phyloP scores from a whole-genome alignment of 2,113 vertebrate genomes.

The Nothocercus nigrocapillus region DNA sequence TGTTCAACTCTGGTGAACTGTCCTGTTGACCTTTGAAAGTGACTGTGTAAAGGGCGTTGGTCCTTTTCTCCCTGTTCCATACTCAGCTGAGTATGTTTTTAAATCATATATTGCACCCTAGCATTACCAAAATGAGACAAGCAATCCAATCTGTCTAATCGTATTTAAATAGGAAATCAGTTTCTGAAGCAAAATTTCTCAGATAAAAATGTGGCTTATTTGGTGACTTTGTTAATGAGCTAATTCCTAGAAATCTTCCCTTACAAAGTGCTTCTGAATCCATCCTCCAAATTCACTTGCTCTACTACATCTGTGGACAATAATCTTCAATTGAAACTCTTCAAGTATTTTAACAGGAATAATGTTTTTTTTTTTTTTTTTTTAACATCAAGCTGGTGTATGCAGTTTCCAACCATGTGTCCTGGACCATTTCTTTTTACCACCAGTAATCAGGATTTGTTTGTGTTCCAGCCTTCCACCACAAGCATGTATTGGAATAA shows the following conservation, averaged over 20 bases:
- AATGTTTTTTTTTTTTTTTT: neutral
- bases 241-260: neutral
- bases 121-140: neutral
- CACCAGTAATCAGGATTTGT: neutral
- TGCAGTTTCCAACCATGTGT: accelerated
- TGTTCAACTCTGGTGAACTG: neutral
- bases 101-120: neutral
- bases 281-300: neutral
- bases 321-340: neutral
- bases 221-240: neutral
- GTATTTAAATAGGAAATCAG: neutral
- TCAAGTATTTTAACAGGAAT: neutral
- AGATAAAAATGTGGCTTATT: neutral
- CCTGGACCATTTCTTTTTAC: neutral
- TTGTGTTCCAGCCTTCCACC: neutral
- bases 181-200: neutral
- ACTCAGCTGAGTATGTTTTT: neutral
- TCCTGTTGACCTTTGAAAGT: neutral
- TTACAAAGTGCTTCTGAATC: neutral
- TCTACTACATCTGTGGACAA: neutral
- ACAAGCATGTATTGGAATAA: accelerated
- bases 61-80: neutral
- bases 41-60: neutral
- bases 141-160: neutral
- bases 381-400: neutral